Conservation (phyloP, 2,113 vertebrate species). For the Brachypodius melanocephalos region DNA sequence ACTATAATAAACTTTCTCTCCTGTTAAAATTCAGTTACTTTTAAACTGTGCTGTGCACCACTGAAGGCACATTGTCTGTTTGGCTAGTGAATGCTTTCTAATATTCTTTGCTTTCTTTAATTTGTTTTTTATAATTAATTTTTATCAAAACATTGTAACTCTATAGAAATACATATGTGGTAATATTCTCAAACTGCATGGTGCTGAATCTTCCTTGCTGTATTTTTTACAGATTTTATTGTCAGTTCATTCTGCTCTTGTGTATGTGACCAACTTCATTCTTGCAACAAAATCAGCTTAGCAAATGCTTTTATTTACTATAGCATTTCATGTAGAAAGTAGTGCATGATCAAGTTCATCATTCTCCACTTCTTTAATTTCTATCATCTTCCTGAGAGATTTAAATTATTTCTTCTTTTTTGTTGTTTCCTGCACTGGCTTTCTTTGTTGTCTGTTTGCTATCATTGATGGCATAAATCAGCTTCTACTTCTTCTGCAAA, state of each 20-base stretch:
- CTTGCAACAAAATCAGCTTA: background rate
- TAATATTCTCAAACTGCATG: background rate
- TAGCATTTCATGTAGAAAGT: background rate
- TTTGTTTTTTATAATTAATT: background rate
- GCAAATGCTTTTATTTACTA: background rate
- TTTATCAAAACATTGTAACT: background rate
- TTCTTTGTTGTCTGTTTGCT: slow-evolving; percentile 43
- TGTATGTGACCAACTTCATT: background rate
- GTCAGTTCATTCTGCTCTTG: background rate
- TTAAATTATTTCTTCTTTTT: slow-evolving; percentile 22
- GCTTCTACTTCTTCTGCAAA: slow-evolving; percentile 37
- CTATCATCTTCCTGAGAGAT: background rate
- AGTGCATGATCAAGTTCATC: background rate
- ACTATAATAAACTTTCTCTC: background rate
- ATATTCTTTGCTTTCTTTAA: background rate
- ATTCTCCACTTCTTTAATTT: background rate
- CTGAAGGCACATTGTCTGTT: background rate
- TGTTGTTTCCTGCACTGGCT: slow-evolving; percentile 34
- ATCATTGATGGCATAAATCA: slow-evolving; percentile 34
- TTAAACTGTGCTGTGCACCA: background rate
- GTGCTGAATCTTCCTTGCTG: background rate
- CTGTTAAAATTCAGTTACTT: background rate
- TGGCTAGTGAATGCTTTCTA: background rate
- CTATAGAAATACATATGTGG: background rate
- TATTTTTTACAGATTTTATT: background rate